Conservation (phyloP, 2,797 vertebrate genomes). For the Basileuterus tristriatus region DNA sequence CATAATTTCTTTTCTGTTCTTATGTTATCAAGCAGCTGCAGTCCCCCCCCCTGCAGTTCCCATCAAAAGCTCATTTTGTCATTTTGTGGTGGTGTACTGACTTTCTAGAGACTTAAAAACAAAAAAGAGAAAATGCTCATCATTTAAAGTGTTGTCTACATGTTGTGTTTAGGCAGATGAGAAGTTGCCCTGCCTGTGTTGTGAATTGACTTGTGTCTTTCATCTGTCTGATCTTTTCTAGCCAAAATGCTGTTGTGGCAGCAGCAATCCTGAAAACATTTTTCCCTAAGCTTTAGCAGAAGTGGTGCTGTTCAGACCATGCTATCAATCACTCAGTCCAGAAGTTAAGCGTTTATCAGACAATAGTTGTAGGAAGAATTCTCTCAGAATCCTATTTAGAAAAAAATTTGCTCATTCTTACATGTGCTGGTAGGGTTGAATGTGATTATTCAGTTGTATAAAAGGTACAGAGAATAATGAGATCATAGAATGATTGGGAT, state of each 20-base stretch:
- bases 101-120: not conserved
- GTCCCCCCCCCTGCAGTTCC: not conserved
- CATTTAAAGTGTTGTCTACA: not conserved
- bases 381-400: not conserved
- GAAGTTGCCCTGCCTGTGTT: not conserved
- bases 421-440: not conserved
- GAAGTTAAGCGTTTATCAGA: not conserved
- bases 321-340: not conserved
- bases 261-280: not conserved
- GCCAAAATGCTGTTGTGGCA: not conserved
- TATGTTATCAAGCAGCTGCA: conserved; percentile 5
- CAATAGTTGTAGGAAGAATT: not conserved
- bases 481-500: not conserved
- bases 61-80: not conserved
- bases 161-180: not conserved
- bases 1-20: not conserved
- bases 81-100: not conserved
- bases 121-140: not conserved
- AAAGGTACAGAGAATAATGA: not conserved
- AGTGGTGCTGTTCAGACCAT: not conserved
- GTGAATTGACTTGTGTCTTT: not conserved
- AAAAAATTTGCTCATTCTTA: not conserved
- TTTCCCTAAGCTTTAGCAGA: not conserved
- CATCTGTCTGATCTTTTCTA: not conserved
- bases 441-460: not conserved